A percentile compares a stretch with the other conserved stretches of the same genome.
These are phyloP conservation scores for Schizotus pectinicornis DNA, from an alignment of 2,888 invertebrate genomes.

Conservation along the genomic window DNA sequence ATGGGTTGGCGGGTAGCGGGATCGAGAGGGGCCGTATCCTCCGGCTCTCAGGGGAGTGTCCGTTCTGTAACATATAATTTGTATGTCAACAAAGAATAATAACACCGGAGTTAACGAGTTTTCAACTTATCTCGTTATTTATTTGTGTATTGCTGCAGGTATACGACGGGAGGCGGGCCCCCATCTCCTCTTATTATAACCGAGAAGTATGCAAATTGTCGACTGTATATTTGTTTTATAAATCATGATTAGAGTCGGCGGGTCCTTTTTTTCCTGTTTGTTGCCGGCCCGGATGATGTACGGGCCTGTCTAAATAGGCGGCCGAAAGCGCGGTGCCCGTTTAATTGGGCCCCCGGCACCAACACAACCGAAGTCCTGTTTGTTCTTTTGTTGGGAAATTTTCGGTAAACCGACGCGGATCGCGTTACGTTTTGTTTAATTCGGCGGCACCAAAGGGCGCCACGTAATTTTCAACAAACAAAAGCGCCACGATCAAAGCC, in stretches of 20 bases:
- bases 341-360: conserved; percentile 9
- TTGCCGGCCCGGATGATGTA: conserved; percentile 15
- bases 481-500: no score
- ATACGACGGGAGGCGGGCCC: conserved; percentile 32
- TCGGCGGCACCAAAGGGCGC: conserved; percentile 12
- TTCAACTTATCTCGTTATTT: conserved; percentile 55
- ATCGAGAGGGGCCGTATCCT: conserved; percentile 25
- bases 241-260: conserved; percentile 40
- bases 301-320: conserved; percentile 25
- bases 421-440: conserved; percentile 12
- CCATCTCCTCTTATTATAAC: conserved; percentile 37
- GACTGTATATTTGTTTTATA: conserved; percentile 47
- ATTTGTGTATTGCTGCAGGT: conserved; percentile 47
- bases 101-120: conserved; percentile 57
- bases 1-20: conserved; percentile 12
- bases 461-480: conserved; percentile 3
- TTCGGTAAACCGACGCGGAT: conserved; percentile 14
- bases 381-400: conserved; percentile 24
- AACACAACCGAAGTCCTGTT: neutral
- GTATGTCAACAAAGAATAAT: conserved; percentile 59
- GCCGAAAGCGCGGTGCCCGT: conserved; percentile 22
- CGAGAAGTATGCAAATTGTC: conserved; percentile 46
- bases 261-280: conserved; percentile 19
- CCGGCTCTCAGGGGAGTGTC: conserved; percentile 45
- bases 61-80: conserved; percentile 55